Conservation (phyloP, 2,888 invertebrate genomes). For the Trileptium ribeirensis region DNA sequence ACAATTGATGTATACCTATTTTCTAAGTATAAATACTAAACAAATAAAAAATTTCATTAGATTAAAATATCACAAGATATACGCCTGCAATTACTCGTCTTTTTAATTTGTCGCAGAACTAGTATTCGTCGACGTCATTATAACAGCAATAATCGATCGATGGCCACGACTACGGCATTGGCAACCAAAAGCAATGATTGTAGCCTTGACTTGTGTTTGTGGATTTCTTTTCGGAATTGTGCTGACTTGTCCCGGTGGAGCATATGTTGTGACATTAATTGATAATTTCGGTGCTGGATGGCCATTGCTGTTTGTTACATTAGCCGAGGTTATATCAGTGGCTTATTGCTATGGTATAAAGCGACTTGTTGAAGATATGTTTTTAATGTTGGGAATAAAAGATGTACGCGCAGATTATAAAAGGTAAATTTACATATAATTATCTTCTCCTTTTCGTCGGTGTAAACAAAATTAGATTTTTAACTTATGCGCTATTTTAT, state of each 20-base stretch:
- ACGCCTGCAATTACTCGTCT: too few relatives aligned
- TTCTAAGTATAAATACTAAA: too few relatives aligned
- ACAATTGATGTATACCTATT: too few relatives aligned
- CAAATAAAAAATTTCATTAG: too few relatives aligned
- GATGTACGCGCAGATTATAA: not conserved
- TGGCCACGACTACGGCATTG: constrained; percentile 46
- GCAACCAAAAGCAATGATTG: constrained; percentile 14
- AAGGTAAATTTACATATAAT: not conserved
- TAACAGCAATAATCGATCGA: constrained; percentile 55
- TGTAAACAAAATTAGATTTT: too few relatives aligned
- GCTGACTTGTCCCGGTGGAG: constrained; percentile 37
- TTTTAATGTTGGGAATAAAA: constrained; percentile 14
- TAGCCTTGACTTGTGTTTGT: constrained; percentile 18
- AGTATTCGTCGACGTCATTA: constrained; percentile 54
- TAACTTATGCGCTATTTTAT: too few relatives aligned
- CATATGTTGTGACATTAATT: constrained; percentile 54
- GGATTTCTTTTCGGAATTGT: constrained; percentile 21
- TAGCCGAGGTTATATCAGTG: constrained; percentile 57
- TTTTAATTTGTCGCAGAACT: not conserved
- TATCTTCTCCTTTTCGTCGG: too few relatives aligned
- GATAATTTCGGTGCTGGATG: constrained; percentile 56
- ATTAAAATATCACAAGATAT: too few relatives aligned
- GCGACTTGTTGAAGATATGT: constrained; percentile 20
- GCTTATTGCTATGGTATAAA: constrained; percentile 55
- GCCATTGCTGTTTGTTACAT: constrained; percentile 53